phyloP scores from a whole-genome alignment of 2,113 vertebrate species.

The Corythoichthys haematopterus region DNA sequence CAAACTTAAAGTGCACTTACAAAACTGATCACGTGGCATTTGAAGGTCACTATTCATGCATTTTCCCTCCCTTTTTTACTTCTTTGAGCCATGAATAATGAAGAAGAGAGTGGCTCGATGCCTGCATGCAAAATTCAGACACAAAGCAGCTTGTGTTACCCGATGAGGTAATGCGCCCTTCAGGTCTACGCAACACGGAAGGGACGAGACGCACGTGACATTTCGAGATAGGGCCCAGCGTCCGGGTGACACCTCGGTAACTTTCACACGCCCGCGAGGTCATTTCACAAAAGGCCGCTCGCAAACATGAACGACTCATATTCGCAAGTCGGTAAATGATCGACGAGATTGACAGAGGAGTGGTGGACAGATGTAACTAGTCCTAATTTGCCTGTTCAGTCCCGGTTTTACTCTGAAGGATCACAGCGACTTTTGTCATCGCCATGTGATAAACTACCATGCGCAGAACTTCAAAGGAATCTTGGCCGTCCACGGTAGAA shows the following conservation, averaged over 20 bases:
- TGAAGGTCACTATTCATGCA: background rate
- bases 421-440: background rate
- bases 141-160: slow-evolving; percentile 65
- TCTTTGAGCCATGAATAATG: slow-evolving; percentile 69
- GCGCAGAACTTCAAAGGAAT: background rate
- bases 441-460: background rate
- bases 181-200: slow-evolving; percentile 52
- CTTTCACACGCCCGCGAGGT: slow-evolving; percentile 21
- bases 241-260: slow-evolving; percentile 14
- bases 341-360: background rate
- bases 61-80: slow-evolving; percentile 37
- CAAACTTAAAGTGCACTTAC: background rate
- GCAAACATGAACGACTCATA: slow-evolving; percentile 18
- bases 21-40: background rate
- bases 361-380: background rate
- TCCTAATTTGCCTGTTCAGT: background rate
- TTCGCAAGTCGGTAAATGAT: slow-evolving; percentile 12
- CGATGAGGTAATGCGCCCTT: slow-evolving; percentile 53
- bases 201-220: background rate
- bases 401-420: background rate
- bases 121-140: slow-evolving; percentile 72
- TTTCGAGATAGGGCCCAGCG: slow-evolving; percentile 17
- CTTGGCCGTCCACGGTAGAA: background rate
- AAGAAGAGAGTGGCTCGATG: slow-evolving; percentile 63
- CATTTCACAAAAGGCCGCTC: slow-evolving; percentile 21